These are phyloP conservation scores for Burhinus bistriatus DNA, from an alignment of 2,113 vertebrate genomes.

Conservation along the genomic window DNA sequence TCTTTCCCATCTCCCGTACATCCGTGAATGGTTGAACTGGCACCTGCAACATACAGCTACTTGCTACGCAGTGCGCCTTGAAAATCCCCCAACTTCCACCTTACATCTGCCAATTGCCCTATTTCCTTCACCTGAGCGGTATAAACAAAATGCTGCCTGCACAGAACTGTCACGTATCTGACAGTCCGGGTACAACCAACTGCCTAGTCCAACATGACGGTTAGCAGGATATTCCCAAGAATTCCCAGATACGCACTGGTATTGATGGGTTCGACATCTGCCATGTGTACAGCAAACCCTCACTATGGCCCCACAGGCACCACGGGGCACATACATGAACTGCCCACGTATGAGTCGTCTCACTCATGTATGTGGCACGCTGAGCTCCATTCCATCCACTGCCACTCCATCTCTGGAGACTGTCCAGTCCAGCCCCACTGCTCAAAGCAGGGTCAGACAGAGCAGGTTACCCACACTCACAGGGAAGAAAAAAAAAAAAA, in stretches of 20 bases:
- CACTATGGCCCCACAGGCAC: not conserved
- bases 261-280: not conserved
- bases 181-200: too few species aligned
- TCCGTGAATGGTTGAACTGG: too few species aligned
- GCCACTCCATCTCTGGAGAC: not conserved
- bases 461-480: not conserved
- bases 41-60: too few species aligned
- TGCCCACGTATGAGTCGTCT: rapidly evolving
- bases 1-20: not conserved
- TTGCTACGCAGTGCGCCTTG: too few species aligned
- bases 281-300: not conserved
- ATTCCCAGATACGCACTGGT: not conserved
- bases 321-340: rapidly evolving
- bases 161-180: not conserved
- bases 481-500: too few species aligned
- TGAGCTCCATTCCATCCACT: not conserved
- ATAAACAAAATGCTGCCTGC: not conserved
- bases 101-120: not conserved
- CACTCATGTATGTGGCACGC: rapidly evolving
- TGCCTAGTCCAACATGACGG: not conserved
- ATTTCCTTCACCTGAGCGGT: not conserved
- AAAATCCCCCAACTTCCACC: not conserved
- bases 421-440: not conserved
- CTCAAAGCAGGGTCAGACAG: not conserved
- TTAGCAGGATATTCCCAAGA: not conserved